Evolutionary conservation across 2,797 vertebrate species (phyloP), one percentile per base, ranked within the genome.

Genomic region (Cyprinella venusta): DNA sequence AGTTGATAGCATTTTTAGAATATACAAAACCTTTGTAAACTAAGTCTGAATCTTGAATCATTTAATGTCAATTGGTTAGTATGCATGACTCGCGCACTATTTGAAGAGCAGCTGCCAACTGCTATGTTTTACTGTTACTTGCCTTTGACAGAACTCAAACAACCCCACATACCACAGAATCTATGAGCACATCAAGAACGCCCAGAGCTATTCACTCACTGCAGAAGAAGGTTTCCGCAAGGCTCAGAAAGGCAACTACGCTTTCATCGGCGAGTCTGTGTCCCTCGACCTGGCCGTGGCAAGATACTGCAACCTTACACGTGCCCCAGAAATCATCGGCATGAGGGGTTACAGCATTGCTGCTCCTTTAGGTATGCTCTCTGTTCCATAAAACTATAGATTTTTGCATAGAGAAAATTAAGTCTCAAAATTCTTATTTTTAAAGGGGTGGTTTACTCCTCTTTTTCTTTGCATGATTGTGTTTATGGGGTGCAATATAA

Each of bases 221-320:
- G 92, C 93, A 86, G 93, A 93, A 21, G 96, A 97, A 72, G 97
- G 96, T 0, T 26, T 96, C 24, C 93, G 93, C 2, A 93, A 90
- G 0, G 89, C 95, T 7, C 91, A 91, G 92, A 93, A 95, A 19
- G 96, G 95, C 0, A 94, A 94, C 88, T 98, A 95, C 0, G 96
- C 96, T 83, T 97, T 97, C 89, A 97, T 98, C 0, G 97, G 96
- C 0, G 97, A 98, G 85, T 94, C 95, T 0, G 93, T 94, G 84
- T 96, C 95, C 2, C 90, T 97, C 83, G 96, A 97, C 82, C 86
- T 96, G 26, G 92, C 92, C 0, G 95, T 92, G 3, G 95, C 94
- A 3, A 93, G 92, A 33, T 88, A 96, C 91, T 98, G 97, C 81
- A 91, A 94, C 15, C 84, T 98, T 81, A 90, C 89, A 63, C 91